Evolutionary conservation across 2,797 vertebrate genomes (phyloP), one percentile per base, ranked within the genome.

Genomic region (Apogon hyalosoma): DNA sequence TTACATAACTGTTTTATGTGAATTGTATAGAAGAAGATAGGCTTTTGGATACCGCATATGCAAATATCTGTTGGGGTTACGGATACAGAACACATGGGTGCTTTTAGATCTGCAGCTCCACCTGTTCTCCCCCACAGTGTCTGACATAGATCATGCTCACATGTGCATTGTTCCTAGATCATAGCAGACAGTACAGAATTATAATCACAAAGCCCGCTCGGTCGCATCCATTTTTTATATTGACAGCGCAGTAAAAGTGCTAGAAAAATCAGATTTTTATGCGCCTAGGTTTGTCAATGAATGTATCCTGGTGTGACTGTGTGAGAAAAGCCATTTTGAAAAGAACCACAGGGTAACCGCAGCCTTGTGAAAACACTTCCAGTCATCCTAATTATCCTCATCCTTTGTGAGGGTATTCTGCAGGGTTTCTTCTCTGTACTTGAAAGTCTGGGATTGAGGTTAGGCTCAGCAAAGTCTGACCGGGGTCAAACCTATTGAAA

Each of bases 401-500:
- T 71, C 60, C 43, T 63, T 48, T 47, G 60, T 66, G 57, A 67
- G 58, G 14, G 68, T 63, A 52, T 64, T 71, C 75, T 49, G 43
- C 14, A 19, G 52, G 43, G 31, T 38, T 81, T 75, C 33, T 54
- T 45, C 69, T 45, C 7, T 59, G 14, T 55, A 39, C 56, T 79
- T 64, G n/a, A 57, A 80, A 76, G 69, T 61, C 38, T 69, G 38
- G 39, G 59, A 72, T 72, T 72, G 64, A 83, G 77, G 61, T 75
- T 61, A 82, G 75, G 18, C 65, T 79, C 62, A 39, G 70, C 39
- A 59, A 77, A 71, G n/a, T 74, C 61, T 84, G 75, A 42, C 76
- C 60, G 2, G 8, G 82, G 77, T 85, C 81, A 76, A 60, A 73
- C 52, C 24, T 54, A 73, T 77, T 73, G 70, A 73, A 70, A 80